Conservation (phyloP, 2,113 vertebrate species). For the Trichechus manatus region DNA sequence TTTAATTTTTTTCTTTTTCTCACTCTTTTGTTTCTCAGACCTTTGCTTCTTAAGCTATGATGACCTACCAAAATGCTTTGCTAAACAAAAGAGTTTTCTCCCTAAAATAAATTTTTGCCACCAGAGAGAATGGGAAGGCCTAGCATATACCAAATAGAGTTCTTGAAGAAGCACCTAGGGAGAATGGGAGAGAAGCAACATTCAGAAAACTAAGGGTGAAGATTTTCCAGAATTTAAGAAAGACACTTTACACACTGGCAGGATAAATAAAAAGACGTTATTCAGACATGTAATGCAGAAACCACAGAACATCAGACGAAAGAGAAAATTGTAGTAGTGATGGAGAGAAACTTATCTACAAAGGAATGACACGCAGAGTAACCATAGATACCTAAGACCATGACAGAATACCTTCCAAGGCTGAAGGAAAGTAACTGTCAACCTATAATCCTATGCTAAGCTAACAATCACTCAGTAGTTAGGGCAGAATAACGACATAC, state of each 20-base stretch:
- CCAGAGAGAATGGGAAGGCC: neutral
- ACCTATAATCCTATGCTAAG: neutral
- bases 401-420: neutral
- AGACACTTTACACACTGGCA: neutral
- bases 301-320: neutral
- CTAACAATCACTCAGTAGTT: neutral
- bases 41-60: neutral
- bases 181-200: neutral
- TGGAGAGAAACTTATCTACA: neutral
- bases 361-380: neutral
- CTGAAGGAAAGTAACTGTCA: neutral
- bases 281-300: neutral
- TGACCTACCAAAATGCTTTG: neutral
- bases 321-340: neutral
- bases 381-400: neutral
- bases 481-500: neutral
- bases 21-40: neutral
- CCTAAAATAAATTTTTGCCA: neutral
- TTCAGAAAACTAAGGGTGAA: neutral
- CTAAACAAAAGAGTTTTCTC: neutral
- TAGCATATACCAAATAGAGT: neutral
- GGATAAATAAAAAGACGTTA: neutral
- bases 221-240: slow-evolving; percentile 20
- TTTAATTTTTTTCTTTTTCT: neutral
- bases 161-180: neutral